phyloP scores from a whole-genome alignment of 2,797 vertebrate species.

The Amblyraja radiata region DNA sequence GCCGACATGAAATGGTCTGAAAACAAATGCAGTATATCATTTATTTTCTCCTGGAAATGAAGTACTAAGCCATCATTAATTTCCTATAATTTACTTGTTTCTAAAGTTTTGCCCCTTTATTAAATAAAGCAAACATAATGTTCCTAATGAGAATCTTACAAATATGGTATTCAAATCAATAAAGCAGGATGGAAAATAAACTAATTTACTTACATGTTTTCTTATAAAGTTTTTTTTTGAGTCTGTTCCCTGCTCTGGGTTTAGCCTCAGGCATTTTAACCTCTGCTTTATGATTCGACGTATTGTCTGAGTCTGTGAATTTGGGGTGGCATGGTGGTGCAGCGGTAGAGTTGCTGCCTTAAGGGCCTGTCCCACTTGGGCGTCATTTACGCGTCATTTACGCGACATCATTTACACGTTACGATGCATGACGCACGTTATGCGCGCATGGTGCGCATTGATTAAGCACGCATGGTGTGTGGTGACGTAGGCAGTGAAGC shows the following conservation, averaged over 20 bases:
- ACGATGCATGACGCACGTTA: too few relatives aligned
- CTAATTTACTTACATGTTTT: background rate
- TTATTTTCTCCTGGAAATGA: background rate
- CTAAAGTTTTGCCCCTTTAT: background rate
- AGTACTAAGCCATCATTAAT: background rate
- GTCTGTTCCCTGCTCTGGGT: background rate
- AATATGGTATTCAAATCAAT: background rate
- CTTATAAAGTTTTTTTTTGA: background rate
- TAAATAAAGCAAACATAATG: background rate
- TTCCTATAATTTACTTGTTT: background rate
- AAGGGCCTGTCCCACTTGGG: too few relatives aligned
- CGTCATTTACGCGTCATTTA: too few relatives aligned
- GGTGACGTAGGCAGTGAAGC: too few relatives aligned
- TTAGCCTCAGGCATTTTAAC: background rate
- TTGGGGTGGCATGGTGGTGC: too few relatives aligned
- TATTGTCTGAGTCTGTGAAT: too few relatives aligned
- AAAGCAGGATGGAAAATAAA: background rate
- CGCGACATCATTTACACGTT: too few relatives aligned
- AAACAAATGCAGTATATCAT: background rate
- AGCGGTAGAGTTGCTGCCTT: too few relatives aligned
- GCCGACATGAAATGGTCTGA: too few relatives aligned
- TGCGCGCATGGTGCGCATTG: too few relatives aligned
- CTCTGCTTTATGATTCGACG: background rate
- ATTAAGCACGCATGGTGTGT: too few relatives aligned
- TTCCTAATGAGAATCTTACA: background rate